phyloP scores from a whole-genome alignment of 2,888 invertebrate genomes.

The Tinea pellionella region DNA sequence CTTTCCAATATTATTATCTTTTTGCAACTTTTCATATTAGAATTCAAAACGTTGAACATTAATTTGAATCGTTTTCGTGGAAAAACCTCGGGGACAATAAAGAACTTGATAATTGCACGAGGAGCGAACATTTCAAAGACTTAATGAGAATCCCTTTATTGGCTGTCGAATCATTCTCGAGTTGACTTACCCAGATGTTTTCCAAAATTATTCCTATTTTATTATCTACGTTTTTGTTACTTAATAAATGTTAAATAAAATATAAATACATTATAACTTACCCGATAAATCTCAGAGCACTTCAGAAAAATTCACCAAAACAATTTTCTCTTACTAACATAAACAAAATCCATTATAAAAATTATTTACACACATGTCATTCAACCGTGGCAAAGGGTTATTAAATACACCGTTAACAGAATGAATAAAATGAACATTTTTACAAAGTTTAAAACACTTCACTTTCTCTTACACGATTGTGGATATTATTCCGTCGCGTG shows the following conservation, averaged over 20 bases:
- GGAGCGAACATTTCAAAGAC: slow-evolving; percentile 21
- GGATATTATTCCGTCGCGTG: slow-evolving; percentile 20
- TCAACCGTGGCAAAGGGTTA: slow-evolving; percentile 57
- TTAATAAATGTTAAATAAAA: neutral
- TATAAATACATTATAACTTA: neutral
- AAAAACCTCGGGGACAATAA: slow-evolving; percentile 5
- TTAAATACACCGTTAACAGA: slow-evolving; percentile 56
- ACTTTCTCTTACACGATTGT: neutral
- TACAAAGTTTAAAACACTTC: neutral
- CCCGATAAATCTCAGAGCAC: neutral
- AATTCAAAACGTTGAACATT: neutral
- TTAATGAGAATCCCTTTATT: slow-evolving; percentile 34
- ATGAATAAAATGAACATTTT: slow-evolving; percentile 60
- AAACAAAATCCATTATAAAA: neutral
- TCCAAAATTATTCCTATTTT: too few relatives aligned
- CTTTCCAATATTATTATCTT: neutral
- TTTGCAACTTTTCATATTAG: neutral
- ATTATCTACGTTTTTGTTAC: too few relatives aligned
- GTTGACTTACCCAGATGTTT: slow-evolving; percentile 6
- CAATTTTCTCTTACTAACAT: neutral
- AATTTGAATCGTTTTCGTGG: neutral
- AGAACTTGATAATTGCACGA: slow-evolving; percentile 30
- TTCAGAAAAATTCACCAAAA: neutral
- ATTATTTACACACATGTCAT: slow-evolving; percentile 12
- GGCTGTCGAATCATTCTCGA: slow-evolving; percentile 24